Evolutionary conservation across 2,797 vertebrate genomes (phyloP).

Genomic region (Sebastes vulpes): DNA sequence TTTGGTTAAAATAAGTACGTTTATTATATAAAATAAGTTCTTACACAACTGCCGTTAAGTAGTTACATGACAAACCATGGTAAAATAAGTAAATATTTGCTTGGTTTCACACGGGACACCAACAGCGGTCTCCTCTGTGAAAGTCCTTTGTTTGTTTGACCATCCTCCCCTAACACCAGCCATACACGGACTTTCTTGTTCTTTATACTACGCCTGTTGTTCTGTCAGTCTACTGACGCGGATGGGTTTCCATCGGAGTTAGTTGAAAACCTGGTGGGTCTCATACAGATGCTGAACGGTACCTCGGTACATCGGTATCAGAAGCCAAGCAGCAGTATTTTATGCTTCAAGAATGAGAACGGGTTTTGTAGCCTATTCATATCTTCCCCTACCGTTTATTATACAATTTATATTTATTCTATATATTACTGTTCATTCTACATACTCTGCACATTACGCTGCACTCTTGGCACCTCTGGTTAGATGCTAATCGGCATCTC

Average conservation of each 20-base stretch:
- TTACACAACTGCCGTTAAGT: too few species aligned
- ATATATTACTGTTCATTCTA: not conserved
- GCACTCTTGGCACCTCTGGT: not conserved
- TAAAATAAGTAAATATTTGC: accelerated
- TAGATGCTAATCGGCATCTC: accelerated
- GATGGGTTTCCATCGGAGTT: too few species aligned
- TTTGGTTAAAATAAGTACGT: accelerated
- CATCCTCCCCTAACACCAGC: too few species aligned
- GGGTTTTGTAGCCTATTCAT: accelerated
- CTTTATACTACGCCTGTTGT: accelerated
- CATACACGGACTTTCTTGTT: accelerated
- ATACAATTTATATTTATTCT: not conserved
- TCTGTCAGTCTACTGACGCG: accelerated
- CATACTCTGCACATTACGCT: not conserved
- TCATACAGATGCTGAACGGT: too few species aligned
- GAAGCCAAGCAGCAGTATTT: accelerated
- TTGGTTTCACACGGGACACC: accelerated
- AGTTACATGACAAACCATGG: too few species aligned
- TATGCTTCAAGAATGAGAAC: not conserved
- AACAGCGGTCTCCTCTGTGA: accelerated
- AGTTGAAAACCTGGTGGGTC: too few species aligned
- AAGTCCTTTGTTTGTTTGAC: too few species aligned
- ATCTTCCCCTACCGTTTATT: not conserved
- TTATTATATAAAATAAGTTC: too few species aligned
- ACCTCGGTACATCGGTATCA: too few species aligned